Evolutionary conservation across 2,113 vertebrate genomes (phyloP).

Genomic region (Syrmaticus mikado): DNA sequence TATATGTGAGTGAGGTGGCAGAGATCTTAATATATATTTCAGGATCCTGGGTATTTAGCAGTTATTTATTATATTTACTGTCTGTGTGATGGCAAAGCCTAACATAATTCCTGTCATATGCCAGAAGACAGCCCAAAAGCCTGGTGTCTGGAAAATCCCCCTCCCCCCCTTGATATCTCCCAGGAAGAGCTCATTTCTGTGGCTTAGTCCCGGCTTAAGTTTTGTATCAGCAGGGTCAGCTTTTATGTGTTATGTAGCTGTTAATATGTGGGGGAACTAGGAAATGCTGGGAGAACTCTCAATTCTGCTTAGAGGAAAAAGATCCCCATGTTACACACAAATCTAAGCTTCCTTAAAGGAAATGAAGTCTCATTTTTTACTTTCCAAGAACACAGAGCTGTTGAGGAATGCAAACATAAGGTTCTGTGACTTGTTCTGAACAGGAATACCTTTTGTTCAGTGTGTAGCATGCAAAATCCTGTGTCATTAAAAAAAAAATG

Average conservation of each 20-base stretch:
- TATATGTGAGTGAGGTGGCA: neutral
- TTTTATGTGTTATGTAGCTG: neutral
- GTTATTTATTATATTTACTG: neutral
- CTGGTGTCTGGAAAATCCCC: neutral
- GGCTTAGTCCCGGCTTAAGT: neutral
- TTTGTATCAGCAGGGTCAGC: neutral
- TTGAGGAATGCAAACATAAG: neutral
- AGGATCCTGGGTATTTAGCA: neutral
- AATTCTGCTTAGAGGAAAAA: neutral
- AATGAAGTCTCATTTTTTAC: neutral
- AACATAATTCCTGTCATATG: neutral
- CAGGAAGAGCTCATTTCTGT: neutral
- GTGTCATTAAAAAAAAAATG: neutral
- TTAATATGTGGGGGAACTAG: neutral
- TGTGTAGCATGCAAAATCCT: neutral
- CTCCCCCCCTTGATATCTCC: neutral
- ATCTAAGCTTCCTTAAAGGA: neutral
- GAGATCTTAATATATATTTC: neutral
- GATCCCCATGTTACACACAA: neutral
- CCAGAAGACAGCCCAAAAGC: neutral
- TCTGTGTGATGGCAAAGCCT: neutral
- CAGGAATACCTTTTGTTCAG: conserved; percentile 1
- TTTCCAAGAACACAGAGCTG: neutral
- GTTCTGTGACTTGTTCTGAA: neutral
- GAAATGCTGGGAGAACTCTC: neutral